Evolutionary conservation across 2,888 invertebrate genomes (phyloP), one percentile per base, ranked within the genome.

Genomic region (Coleophora deauratella): DNA sequence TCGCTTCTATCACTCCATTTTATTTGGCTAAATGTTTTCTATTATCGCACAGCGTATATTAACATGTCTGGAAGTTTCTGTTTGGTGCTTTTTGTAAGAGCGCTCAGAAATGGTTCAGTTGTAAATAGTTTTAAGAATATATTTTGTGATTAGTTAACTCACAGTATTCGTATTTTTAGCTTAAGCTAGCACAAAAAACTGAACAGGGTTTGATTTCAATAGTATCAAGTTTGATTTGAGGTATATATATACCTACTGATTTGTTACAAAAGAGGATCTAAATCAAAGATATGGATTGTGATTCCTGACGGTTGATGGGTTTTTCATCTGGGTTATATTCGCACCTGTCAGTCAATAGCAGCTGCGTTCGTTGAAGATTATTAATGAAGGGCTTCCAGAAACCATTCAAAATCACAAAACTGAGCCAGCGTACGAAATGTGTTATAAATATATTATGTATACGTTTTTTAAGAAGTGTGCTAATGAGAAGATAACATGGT

Each of bases 21-120:
- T 55, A 59, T 52, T 41, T 44, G 37, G 35, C 37, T 48, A 47
- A 46, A 51, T 47, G 44, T 46, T 45, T 49, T 54, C 47, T 44
- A 46, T 51, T 49, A 50, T 49, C 45, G 37, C 49, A 44, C 43
- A 49, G 49, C 50, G 50, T 57, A 9, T 58, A 56, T 52, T 61
- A 60, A 65, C 60, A 52, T 51, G 65, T 66, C 65, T 62, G 57
- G 54, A 44, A 21, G 6, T 21, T 21, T 21, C 21, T 21, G 21
- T 21, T 21, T 21, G 21, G 21, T 21, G 21, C 21, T 21, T 21
- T 21, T 21, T 21, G 3, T 21, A 21, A 21, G 21, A 21, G 6
- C 21, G 21, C 21, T 21, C 6, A 6, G 21, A 21, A 4, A 21
- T 21, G 6, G 3, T 21, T 21, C 3, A 21, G 21, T 21, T 21